Evolutionary conservation across 1,140 invertebrate species (phyloP).

Genomic region (Procambarus clarkii): DNA sequence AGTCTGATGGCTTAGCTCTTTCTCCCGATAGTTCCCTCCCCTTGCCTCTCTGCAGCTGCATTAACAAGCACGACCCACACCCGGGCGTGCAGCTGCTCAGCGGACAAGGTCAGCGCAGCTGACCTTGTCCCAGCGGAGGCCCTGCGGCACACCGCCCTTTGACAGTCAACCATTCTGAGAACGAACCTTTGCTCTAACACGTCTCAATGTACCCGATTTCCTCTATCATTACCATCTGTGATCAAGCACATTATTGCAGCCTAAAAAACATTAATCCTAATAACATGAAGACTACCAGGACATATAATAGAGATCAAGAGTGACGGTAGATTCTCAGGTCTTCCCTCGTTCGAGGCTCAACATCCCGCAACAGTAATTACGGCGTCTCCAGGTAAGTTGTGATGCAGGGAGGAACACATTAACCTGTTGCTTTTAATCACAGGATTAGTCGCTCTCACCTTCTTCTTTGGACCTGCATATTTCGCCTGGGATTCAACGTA

Average conservation of each 20-base stretch:
- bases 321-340: neutral
- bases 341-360: neutral
- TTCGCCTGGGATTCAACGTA: constrained; percentile 13
- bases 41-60: neutral
- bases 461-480: neutral
- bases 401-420: neutral
- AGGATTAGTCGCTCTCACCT: neutral
- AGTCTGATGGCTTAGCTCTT: neutral
- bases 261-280: neutral
- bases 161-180: neutral
- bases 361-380: neutral
- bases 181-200: neutral
- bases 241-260: neutral
- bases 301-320: neutral
- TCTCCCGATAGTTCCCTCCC: neutral
- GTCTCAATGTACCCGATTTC: neutral
- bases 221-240: neutral
- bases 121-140: too few relatives aligned
- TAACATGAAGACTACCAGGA: neutral
- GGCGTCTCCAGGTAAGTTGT: neutral
- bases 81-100: neutral
- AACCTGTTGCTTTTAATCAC: constrained; percentile 27
- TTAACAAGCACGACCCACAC: neutral
- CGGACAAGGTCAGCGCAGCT: too few relatives aligned
- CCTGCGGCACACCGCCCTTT: too few relatives aligned